Percentiles rank a stretch among this genome's conserved stretches.
Evolutionary conservation across 2,888 invertebrate species (phyloP).

Genomic region (Rapana venosa): DNA sequence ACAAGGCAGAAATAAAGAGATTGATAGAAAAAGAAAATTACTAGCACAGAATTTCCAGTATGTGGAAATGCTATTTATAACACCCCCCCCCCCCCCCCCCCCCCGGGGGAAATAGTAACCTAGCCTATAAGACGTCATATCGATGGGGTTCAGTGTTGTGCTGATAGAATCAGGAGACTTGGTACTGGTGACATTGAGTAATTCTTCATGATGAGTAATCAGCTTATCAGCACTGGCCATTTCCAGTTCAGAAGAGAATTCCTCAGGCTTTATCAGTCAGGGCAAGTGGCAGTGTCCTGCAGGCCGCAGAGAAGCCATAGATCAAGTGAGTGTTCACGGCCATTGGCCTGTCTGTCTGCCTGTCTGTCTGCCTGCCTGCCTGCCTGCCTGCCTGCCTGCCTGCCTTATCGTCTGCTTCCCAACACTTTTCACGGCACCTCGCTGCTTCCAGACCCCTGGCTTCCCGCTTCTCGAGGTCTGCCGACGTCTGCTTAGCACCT

Average conservation of each 20-base stretch:
- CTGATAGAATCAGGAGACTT: neutral
- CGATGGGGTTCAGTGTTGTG: no score
- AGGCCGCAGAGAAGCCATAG: neutral
- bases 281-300: conserved; percentile 4
- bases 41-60: no score
- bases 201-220: neutral
- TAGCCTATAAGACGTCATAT: no score
- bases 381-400: neutral
- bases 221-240: neutral
- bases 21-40: no score
- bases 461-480: neutral
- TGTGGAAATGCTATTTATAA: no score
- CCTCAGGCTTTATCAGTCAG: conserved; percentile 7
- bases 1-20: no score
- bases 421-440: neutral
- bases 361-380: neutral
- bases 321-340: neutral
- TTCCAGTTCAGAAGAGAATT: neutral
- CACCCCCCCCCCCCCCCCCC: no score
- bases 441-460: conserved; percentile 24
- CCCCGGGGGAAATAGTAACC: no score
- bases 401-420: neutral
- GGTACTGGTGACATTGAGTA: neutral
- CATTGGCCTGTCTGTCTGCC: neutral
- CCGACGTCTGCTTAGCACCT: neutral